Conservation (phyloP, 1,140 invertebrate species). For the Asobara japonica region DNA sequence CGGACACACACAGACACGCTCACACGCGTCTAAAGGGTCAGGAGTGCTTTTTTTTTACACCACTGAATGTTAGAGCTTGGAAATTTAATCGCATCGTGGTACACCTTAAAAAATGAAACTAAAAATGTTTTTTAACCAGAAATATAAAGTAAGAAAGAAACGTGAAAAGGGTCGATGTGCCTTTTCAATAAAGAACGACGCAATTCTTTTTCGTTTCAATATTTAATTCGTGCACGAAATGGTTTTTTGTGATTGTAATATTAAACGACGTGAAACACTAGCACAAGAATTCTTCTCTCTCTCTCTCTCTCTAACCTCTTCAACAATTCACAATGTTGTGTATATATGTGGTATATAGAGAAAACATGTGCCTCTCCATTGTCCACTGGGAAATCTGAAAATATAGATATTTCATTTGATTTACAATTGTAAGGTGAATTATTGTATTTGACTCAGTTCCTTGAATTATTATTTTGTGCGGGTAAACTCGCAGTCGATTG, state of each 20-base stretch:
- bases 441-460: background rate
- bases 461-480: background rate
- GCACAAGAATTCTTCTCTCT: conserved; percentile 20
- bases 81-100: too few relatives aligned
- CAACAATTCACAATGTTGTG: conserved; percentile 26
- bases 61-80: too few relatives aligned
- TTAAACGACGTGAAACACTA: conserved; percentile 35
- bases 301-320: background rate
- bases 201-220: conserved; percentile 30
- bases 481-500: too few relatives aligned
- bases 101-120: background rate
- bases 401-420: conserved; percentile 37
- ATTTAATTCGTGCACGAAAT: conserved; percentile 34
- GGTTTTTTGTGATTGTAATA: conserved; percentile 41
- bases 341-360: conserved; percentile 28
- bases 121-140: conserved; percentile 6
- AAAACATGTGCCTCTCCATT: conserved; percentile 20
- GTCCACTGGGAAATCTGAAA: conserved; percentile 46
- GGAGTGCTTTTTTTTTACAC: too few relatives aligned
- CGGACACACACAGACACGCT: too few relatives aligned
- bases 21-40: too few relatives aligned
- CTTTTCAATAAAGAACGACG: conserved; percentile 28
- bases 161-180: background rate
- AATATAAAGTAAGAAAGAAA: background rate
- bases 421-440: conserved; percentile 17